Percentiles rank a stretch among this genome's conserved stretches.
These are phyloP conservation scores for Salpingus planirostris DNA, from an alignment of 2,888 invertebrate genomes.

Conservation along the genomic window DNA sequence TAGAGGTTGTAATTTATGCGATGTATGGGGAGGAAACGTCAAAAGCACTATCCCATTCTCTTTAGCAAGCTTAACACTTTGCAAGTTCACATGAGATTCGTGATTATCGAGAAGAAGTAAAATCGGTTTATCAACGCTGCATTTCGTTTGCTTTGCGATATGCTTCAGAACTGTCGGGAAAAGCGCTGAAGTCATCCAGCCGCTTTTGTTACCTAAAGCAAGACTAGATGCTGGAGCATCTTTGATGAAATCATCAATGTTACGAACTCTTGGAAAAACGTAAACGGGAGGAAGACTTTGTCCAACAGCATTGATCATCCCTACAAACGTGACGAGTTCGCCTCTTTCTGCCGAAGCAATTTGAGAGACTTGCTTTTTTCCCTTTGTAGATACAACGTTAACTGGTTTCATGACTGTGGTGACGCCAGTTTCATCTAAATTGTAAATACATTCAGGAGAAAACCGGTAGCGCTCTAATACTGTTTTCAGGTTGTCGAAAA, in stretches of 20 bases:
- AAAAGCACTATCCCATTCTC: slow-evolving; percentile 20
- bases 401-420: slow-evolving; percentile 25
- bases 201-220: slow-evolving; percentile 19
- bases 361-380: slow-evolving; percentile 23
- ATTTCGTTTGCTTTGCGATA: slow-evolving; percentile 20
- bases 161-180: slow-evolving; percentile 16
- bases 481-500: slow-evolving; percentile 17
- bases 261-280: slow-evolving; percentile 22
- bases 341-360: slow-evolving; percentile 21
- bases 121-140: slow-evolving; percentile 6
- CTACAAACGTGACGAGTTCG: slow-evolving; percentile 17
- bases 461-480: slow-evolving; percentile 10
- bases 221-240: slow-evolving; percentile 18
- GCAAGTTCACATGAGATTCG: slow-evolving; percentile 18
- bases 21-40: slow-evolving; percentile 19
- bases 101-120: slow-evolving; percentile 23
- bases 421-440: slow-evolving; percentile 25
- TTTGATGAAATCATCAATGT: slow-evolving; percentile 17
- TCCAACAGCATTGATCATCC: slow-evolving; percentile 20
- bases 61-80: neutral
- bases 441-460: slow-evolving; percentile 20
- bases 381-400: slow-evolving; percentile 24
- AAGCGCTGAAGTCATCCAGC: slow-evolving; percentile 23
- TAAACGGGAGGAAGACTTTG: slow-evolving; percentile 20
- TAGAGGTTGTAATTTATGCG: slow-evolving; percentile 20